These are phyloP conservation scores for Acrocephalus arundinaceus DNA, from an alignment of 2,113 vertebrate species.

Conservation along the genomic window DNA sequence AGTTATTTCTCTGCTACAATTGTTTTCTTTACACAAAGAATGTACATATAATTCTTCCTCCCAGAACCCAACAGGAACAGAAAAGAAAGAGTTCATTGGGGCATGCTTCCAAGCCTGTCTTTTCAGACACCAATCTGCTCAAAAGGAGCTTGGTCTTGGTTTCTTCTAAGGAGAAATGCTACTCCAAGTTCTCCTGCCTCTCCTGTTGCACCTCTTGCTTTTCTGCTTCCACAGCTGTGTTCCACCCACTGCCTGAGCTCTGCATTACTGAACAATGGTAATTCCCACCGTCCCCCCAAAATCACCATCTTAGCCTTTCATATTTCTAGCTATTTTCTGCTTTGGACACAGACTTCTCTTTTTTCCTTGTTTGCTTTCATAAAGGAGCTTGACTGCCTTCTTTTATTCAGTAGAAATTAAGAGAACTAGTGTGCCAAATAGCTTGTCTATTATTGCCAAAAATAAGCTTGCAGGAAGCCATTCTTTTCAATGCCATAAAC, in stretches of 20 bases:
- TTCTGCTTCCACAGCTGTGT: background rate
- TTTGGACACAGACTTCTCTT: background rate
- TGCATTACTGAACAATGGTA: background rate
- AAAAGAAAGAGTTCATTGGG: background rate
- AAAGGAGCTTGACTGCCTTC: background rate
- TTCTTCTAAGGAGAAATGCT: background rate
- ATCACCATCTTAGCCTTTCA: background rate
- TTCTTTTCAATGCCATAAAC: background rate
- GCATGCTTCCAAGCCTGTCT: background rate
- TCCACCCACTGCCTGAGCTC: background rate
- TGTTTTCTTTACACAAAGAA: background rate
- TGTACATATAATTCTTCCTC: background rate
- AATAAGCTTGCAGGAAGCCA: background rate
- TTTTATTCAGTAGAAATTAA: background rate
- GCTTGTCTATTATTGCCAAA: background rate
- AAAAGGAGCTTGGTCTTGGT: background rate
- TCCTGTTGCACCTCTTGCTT: background rate
- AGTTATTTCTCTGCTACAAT: background rate
- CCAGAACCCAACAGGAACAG: background rate
- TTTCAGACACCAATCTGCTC: background rate
- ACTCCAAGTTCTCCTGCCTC: background rate
- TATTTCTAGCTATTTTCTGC: background rate
- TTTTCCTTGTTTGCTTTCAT: background rate
- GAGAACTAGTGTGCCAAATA: background rate
- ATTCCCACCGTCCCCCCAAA: background rate